These are phyloP conservation scores for Agrochola circellaris DNA, from an alignment of 2,888 invertebrate species.

Conservation along the genomic window DNA sequence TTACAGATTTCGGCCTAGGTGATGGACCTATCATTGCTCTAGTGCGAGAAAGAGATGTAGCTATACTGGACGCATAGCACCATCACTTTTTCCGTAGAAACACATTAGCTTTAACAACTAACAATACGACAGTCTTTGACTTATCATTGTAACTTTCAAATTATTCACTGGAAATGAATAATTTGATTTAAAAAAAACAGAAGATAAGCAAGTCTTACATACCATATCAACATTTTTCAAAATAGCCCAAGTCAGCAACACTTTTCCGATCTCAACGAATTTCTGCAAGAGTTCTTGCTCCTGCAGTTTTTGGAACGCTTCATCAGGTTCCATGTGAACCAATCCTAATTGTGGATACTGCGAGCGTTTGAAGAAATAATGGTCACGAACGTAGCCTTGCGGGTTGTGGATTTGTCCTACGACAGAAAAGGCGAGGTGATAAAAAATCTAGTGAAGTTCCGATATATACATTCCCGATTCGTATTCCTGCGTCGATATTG, in stretches of 20 bases:
- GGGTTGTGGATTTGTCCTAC: slow-evolving; percentile 99
- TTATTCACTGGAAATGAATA: not conserved
- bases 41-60: not conserved
- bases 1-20: not conserved
- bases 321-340: slow-evolving; percentile 97
- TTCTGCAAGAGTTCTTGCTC: slow-evolving; percentile 97
- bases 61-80: not conserved
- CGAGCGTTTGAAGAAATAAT: slow-evolving; percentile 98
- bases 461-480: not conserved
- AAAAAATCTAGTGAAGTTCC: not conserved
- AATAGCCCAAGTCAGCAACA: slow-evolving; percentile 97
- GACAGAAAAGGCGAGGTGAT: slow-evolving; percentile 1
- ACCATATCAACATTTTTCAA: slow-evolving; percentile 98
- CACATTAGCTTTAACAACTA: not conserved
- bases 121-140: not conserved
- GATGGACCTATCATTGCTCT: not conserved
- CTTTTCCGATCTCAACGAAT: slow-evolving; percentile 99
- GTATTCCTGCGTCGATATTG: not conserved
- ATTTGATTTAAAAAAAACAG: not conserved
- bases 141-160: not conserved
- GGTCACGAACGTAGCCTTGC: slow-evolving; percentile 98
- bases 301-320: slow-evolving; percentile 97
- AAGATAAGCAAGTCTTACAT: slow-evolving; percentile 50
- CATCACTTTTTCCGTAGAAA: not conserved
- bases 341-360: slow-evolving; percentile 99